These are phyloP conservation scores for Brenthis ino DNA, from an alignment of 2,888 invertebrate genomes.

Conservation along the genomic window DNA sequence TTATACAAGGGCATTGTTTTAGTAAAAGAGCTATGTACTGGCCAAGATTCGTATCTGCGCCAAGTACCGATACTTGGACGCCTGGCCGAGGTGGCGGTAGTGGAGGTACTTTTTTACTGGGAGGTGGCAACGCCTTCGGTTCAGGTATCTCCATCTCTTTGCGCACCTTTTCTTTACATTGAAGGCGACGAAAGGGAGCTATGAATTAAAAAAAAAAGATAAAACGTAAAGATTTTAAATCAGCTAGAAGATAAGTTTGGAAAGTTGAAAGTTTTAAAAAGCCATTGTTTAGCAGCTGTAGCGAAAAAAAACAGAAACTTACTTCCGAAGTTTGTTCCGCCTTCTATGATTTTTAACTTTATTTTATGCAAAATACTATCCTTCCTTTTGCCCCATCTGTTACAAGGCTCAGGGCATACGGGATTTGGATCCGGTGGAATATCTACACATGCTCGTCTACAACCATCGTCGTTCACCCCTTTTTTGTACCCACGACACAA, in stretches of 20 bases:
- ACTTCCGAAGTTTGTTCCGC: conserved; percentile 76
- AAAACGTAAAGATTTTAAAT: neutral
- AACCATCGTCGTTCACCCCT: conserved; percentile 49
- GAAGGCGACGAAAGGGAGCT: conserved; percentile 69
- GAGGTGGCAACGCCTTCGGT: conserved; percentile 55
- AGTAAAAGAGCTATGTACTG: conserved; percentile 74
- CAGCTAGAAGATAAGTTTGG: neutral
- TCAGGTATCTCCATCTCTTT: conserved; percentile 42
- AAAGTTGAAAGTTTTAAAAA: conserved; percentile 5
- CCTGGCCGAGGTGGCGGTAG: conserved; percentile 59
- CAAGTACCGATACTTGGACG: conserved; percentile 74
- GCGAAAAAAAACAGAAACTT: conserved; percentile 43
- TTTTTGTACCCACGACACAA: conserved; percentile 52
- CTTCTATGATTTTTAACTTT: conserved; percentile 66
- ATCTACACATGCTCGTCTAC: conserved; percentile 62
- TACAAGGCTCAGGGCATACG: conserved; percentile 56
- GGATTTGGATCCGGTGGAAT: conserved; percentile 57
- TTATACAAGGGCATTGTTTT: conserved; percentile 79
- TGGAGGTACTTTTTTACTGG: conserved; percentile 47
- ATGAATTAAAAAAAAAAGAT: conserved; percentile 2
- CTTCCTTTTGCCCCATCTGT: conserved; percentile 54
- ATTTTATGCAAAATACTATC: conserved; percentile 65
- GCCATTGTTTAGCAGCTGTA: conserved; percentile 4
- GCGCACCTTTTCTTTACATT: conserved; percentile 48
- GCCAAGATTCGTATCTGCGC: conserved; percentile 78